Percentiles rank a stretch among this genome's conserved stretches.
Conservation (phyloP, 1,140 invertebrate species). For the Whitmania pigra region DNA sequence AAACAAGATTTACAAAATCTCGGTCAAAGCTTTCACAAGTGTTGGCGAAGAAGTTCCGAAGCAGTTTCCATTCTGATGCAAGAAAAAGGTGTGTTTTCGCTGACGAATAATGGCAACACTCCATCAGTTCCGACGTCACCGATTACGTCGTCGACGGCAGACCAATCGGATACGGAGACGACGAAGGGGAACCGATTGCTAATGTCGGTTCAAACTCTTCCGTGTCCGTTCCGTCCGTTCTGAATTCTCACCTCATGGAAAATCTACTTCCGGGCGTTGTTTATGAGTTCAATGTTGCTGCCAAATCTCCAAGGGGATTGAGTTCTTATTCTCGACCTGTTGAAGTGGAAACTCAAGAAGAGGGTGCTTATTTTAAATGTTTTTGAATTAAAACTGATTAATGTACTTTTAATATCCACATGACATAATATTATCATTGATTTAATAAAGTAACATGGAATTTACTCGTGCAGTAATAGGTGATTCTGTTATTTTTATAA, state of each 20-base stretch:
- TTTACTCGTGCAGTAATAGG: too few relatives aligned
- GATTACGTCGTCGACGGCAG: too few relatives aligned
- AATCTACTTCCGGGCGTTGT: slow-evolving; percentile 13
- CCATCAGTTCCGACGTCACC: too few relatives aligned
- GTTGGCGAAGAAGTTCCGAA: slow-evolving; percentile 63
- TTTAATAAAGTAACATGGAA: too few relatives aligned
- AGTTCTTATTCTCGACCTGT: slow-evolving; percentile 14
- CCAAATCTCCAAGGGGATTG: slow-evolving; percentile 17
- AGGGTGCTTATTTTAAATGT: not conserved
- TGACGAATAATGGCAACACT: too few relatives aligned
- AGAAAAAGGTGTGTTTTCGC: slow-evolving; percentile 75
- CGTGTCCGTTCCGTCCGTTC: slow-evolving; percentile 2
- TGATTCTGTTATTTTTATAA: too few relatives aligned
- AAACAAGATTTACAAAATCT: slow-evolving; percentile 89
- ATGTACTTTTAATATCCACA: too few relatives aligned
- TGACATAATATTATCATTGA: too few relatives aligned
- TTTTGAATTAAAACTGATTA: too few relatives aligned
- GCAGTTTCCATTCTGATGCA: slow-evolving; percentile 81
- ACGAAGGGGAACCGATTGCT: not conserved
- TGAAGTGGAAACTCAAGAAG: slow-evolving; percentile 17
- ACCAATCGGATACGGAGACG: too few relatives aligned
- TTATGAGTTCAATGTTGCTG: slow-evolving; percentile 16
- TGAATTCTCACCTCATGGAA: not conserved
- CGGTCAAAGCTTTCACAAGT: slow-evolving; percentile 80
- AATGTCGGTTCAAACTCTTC: not conserved